Conservation (phyloP, 2,888 invertebrate genomes). For the Pecten maximus region DNA sequence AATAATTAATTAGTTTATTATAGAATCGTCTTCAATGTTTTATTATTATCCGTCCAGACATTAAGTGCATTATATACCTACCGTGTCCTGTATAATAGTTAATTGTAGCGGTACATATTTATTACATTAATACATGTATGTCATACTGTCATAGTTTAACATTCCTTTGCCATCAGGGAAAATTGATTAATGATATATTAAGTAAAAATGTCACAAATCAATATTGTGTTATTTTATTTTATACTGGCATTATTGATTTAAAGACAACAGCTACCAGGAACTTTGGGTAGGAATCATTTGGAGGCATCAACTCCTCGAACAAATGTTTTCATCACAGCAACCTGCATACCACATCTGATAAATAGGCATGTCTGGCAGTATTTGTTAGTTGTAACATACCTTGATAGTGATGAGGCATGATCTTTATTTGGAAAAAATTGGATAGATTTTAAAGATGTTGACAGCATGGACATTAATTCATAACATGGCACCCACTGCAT, state of each 20-base stretch:
- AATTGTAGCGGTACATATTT: neutral
- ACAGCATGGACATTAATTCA: too few species aligned
- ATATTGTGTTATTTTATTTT: neutral
- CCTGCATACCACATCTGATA: too few species aligned
- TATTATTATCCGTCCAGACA: neutral
- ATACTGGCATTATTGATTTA: neutral
- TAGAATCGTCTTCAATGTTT: neutral
- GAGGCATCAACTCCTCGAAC: too few species aligned
- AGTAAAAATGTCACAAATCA: constrained; percentile 30
- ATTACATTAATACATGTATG: neutral
- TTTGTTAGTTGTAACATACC: too few species aligned
- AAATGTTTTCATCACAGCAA: too few species aligned
- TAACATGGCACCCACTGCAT: too few species aligned
- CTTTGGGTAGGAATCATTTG: too few species aligned
- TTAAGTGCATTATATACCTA: neutral
- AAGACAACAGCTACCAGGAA: too few species aligned
- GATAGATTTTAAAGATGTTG: too few species aligned
- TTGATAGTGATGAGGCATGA: too few species aligned
- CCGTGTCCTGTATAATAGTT: neutral
- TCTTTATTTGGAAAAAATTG: too few species aligned
- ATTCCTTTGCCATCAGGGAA: constrained; percentile 7
- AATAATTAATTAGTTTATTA: neutral
- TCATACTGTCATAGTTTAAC: neutral
- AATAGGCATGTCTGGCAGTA: too few species aligned
- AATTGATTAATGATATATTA: constrained; percentile 15